A percentile compares a stretch with the other conserved stretches of the same genome.
phyloP scores from a whole-genome alignment of 2,797 vertebrate species.

The Oophaga sylvatica region DNA sequence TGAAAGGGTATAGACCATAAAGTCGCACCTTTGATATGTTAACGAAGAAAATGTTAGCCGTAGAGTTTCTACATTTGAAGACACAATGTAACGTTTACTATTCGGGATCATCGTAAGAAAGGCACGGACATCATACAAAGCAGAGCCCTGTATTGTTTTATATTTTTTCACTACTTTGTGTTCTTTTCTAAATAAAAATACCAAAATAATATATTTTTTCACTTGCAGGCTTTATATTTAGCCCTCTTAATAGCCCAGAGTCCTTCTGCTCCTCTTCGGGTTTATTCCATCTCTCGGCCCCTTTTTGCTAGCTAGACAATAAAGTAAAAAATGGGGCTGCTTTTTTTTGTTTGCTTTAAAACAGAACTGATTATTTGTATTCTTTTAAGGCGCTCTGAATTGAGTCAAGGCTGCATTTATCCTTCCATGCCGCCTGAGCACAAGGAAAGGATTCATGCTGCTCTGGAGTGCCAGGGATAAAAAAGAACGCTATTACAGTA shows the following conservation, averaged over 20 bases:
- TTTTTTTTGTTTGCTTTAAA: conserved; percentile 62
- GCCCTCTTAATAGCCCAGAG: conserved; percentile 53
- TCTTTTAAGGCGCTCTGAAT: conserved; percentile 60
- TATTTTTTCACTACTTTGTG: conserved; percentile 48
- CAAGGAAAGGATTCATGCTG: conserved; percentile 63
- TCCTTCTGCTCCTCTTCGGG: conserved; percentile 38
- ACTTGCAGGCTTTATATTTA: conserved; percentile 48
- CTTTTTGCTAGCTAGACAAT: conserved; percentile 59
- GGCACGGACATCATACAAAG: neutral
- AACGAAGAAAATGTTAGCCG: neutral
- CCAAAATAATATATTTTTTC: conserved; percentile 48
- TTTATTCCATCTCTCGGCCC: conserved; percentile 52
- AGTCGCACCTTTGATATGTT: neutral
- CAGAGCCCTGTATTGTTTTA: conserved; percentile 40
- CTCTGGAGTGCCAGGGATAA: conserved; percentile 64
- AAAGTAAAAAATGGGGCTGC: conserved; percentile 52
- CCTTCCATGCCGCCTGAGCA: conserved; percentile 59
- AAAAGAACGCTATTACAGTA: conserved; percentile 68
- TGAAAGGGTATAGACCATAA: neutral
- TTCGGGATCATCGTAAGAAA: neutral
- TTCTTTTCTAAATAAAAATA: conserved; percentile 43
- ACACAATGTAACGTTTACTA: neutral
- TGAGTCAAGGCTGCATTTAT: conserved; percentile 63
- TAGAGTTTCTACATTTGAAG: neutral
- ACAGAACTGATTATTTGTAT: conserved; percentile 50